Base-by-base conservation (phyloP, 2,797 vertebrate species). In the Hoplostethus mediterraneus region DNA sequence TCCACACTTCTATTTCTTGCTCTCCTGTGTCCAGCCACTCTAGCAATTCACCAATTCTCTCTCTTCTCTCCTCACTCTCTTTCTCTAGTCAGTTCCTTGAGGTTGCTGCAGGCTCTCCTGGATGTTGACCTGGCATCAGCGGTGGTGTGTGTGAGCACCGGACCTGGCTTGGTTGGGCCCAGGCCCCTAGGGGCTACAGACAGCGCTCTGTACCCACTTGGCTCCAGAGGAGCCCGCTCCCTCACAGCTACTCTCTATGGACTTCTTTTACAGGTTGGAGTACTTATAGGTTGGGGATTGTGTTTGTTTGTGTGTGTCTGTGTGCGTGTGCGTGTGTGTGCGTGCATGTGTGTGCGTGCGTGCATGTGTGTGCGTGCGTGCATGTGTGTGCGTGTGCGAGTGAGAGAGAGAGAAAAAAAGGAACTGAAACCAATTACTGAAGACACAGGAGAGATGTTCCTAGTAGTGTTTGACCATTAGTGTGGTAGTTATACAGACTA, bases 161-260 rank as follows among this genome's bases (percentile, higher is more conserved):
- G 83, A 33, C 77, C 91, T 16, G 80, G 67, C 16, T 16, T 71
- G 14, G 75, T 64, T 0, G 88, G 90, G 11, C 69, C 85, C 9
- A 81, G 81, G 28, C 89, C 88, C 38, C 80, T 89, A 14, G 78
- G 81, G 38, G 71, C 83, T 3, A 88, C 92, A 57, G 95, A 97
- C 12, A 80, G 92, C 25, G 79, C 89, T 45, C 86, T 98, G 36
- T 90, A 95, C 79, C 97, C 97, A 0, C 90, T 99, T 57, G 81
- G 92, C 60, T 88, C 48, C 48, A 90, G 68, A 59, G 94, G 95
- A 63, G 89, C 95, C 30, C 89, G 91, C 38, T 92, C 81, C 0
- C 93, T 98, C 63, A 85, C 94, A 30, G 60, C 90, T 14, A 93
- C 94, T 60, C 94, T 98, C 61, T 95, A 94, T 85, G 96, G 96